phyloP scores from a whole-genome alignment of 2,113 vertebrate genomes.

The Ahaetulla prasina region DNA sequence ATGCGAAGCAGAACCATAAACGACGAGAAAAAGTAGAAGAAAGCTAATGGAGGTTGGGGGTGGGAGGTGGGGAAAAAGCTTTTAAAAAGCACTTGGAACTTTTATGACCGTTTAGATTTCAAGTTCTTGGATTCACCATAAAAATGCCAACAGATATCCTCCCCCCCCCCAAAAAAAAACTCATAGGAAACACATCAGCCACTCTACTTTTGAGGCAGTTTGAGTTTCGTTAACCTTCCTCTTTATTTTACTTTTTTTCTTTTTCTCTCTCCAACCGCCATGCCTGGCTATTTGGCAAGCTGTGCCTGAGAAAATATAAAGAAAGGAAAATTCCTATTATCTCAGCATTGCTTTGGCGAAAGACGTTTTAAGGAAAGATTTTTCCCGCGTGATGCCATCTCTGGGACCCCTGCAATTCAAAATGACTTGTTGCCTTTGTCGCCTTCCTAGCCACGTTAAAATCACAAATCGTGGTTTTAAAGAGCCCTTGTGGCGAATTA shows the following conservation, averaged over 20 bases:
- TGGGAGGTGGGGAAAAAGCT: not conserved
- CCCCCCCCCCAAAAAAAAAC: not conserved
- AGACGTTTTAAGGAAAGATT: not conserved
- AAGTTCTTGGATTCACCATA: not conserved
- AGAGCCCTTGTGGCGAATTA: not conserved
- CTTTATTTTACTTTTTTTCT: not conserved
- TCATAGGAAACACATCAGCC: not conserved
- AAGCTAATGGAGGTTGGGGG: too few relatives aligned
- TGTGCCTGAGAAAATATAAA: not conserved
- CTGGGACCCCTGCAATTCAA: not conserved
- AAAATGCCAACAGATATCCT: not conserved
- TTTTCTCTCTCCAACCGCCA: not conserved
- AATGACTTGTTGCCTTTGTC: not conserved
- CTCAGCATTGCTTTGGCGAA: not conserved
- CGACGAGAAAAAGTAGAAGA: not conserved
- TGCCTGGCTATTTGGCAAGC: not conserved
- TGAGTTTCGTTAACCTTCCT: not conserved
- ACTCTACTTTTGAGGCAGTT: too few relatives aligned
- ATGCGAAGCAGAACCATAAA: not conserved
- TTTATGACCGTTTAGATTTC: not conserved
- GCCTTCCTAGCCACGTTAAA: not conserved
- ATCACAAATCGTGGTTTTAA: not conserved
- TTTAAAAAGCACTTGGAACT: not conserved
- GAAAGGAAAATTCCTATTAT: not conserved
- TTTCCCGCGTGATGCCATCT: not conserved